Conservation (phyloP, 2,113 vertebrate genomes). For the Cygnus buccinator region DNA sequence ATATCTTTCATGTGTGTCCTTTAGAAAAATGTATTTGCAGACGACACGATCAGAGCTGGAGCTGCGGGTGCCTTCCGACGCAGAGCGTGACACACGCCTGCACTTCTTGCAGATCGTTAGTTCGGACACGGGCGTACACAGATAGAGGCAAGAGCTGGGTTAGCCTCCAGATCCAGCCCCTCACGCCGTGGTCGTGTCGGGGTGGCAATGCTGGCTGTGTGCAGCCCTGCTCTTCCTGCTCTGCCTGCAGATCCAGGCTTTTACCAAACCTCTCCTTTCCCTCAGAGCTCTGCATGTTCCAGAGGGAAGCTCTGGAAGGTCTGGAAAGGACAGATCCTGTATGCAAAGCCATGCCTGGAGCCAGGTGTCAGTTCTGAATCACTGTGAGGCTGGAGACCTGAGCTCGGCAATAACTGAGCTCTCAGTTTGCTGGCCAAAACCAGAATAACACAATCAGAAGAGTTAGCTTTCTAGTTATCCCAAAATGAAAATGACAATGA, state of each 20-base stretch:
- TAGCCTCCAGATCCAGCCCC: background rate
- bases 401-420: fast-evolving
- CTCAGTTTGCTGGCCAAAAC: background rate
- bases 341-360: fast-evolving
- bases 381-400: background rate
- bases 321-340: fast-evolving
- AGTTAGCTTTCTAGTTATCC: background rate
- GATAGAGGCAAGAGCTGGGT: fast-evolving
- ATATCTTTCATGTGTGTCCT: constrained; percentile 52
- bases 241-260: background rate
- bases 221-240: background rate
- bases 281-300: background rate
- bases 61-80: background rate
- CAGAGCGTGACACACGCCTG: background rate
- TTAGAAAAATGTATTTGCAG: background rate
- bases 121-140: background rate
- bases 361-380: fast-evolving
- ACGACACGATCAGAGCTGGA: background rate
- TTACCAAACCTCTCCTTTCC: fast-evolving
- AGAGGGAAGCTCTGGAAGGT: background rate
- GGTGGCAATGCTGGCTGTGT: fast-evolving
- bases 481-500: background rate
- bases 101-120: background rate
- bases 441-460: fast-evolving
- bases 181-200: fast-evolving